These are phyloP conservation scores for Siniperca scherzeri DNA, from an alignment of 2,797 vertebrate genomes.

Conservation along the genomic window DNA sequence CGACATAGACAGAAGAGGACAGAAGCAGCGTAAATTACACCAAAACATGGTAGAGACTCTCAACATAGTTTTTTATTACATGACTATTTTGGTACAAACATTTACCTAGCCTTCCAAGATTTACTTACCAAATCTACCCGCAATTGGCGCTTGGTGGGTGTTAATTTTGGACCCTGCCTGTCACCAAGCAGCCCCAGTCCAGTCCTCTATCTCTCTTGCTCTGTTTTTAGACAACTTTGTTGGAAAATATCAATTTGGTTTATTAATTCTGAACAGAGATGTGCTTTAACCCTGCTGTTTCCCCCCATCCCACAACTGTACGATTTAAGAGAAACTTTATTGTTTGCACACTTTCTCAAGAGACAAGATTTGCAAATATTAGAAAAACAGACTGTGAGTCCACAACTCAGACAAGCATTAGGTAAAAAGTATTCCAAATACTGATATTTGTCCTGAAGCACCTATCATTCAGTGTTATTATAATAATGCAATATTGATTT, in stretches of 20 bases:
- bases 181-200: constrained; percentile 26
- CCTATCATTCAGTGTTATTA: background rate
- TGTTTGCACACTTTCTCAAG: background rate
- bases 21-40: too few relatives aligned
- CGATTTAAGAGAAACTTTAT: background rate
- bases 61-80: too few relatives aligned
- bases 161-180: background rate
- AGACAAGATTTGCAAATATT: background rate
- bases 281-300: background rate
- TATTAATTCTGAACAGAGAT: background rate
- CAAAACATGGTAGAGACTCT: too few relatives aligned
- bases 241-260: background rate
- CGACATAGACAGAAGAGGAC: too few relatives aligned
- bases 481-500: constrained; percentile 22
- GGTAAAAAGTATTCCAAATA: background rate
- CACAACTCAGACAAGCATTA: background rate
- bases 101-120: too few relatives aligned
- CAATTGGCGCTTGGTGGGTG: too few relatives aligned
- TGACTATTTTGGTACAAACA: too few relatives aligned
- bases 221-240: constrained; percentile 8
- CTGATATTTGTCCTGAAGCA: background rate
- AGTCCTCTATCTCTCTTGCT: background rate
- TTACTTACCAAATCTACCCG: too few relatives aligned
- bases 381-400: background rate
- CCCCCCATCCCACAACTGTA: background rate